Evolutionary conservation across 1,140 invertebrate species (phyloP), one percentile per base, ranked within the genome.

Genomic region (Drosophila nigromelanica): DNA sequence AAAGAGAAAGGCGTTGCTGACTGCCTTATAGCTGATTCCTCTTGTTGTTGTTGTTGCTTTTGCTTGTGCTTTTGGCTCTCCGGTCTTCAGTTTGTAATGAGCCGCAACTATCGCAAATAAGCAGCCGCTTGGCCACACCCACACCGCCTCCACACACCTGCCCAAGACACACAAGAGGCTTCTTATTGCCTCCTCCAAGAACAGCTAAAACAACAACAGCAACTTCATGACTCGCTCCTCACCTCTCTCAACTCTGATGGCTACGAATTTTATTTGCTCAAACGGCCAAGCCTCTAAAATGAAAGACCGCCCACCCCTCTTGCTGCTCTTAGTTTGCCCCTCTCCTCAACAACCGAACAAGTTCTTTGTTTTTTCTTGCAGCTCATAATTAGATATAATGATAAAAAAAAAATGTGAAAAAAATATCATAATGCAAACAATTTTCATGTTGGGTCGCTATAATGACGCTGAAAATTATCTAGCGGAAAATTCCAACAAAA

Each of bases 1-100:
- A 82, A 82, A 82, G 79, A 82, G 80, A 82, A 82, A 82, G 80
- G 80, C 80, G 80, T 82, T 82, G 60, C 80, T 74, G 27, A 6
- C 27, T 27, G 27, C 27, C 27, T 42, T 47, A 50, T 62, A 59
- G 59, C 71, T 27, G 40, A 62, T 54, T 66, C 59, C 55, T 30
- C 47, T 62, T 47, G n/a, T 12, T 35, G 10, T 18, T 50, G 15
- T 35, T 50, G n/a, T 67, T 33, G 5, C 18, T 42, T 30, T 73
- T 62, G 27, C 21, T 70, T 35, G 35, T 21, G 11, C 11, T 35
- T 39, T 14, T 15, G 39, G 35, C 45, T 60, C 68, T 62, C 14
- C 10, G 56, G 63, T 68, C 63, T 75, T 63, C 62, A 35, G 58
- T 60, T 67, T 56, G 70, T 82, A 82, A 82, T 83, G 80, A 82